These are phyloP conservation scores for Sepiola atlantica DNA, from an alignment of 2,888 invertebrate genomes.

Conservation along the genomic window DNA sequence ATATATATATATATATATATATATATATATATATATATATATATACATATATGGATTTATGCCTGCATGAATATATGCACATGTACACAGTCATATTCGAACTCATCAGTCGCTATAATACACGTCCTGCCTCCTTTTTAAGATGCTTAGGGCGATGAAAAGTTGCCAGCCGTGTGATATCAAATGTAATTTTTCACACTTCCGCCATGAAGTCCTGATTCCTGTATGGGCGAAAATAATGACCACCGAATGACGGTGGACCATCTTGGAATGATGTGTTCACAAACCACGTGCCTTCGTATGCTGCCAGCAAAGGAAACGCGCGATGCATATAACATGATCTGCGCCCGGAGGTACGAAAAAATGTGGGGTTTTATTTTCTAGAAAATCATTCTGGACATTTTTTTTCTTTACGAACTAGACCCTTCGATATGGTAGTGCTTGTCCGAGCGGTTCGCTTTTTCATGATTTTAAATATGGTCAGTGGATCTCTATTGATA, in stretches of 20 bases:
- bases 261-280: not conserved
- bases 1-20: not conserved
- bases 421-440: not conserved
- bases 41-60: not conserved
- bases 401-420: not conserved
- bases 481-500: not conserved
- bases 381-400: not conserved
- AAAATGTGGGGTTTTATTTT: not conserved
- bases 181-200: slow-evolving; percentile 32
- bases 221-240: slow-evolving; percentile 12
- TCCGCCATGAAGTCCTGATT: slow-evolving; percentile 32
- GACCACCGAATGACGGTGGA: not conserved
- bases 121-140: not conserved
- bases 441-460: not conserved
- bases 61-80: not conserved
- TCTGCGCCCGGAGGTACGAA: slow-evolving; percentile 9
- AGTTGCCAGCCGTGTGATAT: slow-evolving; percentile 22
- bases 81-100: not conserved
- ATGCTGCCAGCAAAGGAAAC: not conserved
- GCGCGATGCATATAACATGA: not conserved
- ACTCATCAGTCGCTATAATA: not conserved
- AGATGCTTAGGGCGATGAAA: slow-evolving; percentile 9
- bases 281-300: not conserved
- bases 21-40: not conserved
- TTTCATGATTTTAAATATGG: not conserved